These are phyloP conservation scores for Tiliacea citrago DNA, from an alignment of 2,888 invertebrate genomes.

Conservation along the genomic window DNA sequence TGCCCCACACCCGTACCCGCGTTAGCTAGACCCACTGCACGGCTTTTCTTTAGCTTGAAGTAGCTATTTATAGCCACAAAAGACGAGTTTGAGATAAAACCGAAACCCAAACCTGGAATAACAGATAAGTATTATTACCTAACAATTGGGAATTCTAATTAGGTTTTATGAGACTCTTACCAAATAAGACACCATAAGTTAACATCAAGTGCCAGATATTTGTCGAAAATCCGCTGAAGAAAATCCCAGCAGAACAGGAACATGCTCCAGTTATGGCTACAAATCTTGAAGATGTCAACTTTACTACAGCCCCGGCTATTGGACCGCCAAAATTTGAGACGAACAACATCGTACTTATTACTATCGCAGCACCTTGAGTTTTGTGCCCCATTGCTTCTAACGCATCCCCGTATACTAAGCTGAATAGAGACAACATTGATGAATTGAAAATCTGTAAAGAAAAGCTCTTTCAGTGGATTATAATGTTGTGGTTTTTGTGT, in stretches of 20 bases:
- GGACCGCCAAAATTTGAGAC: slow-evolving; percentile 92
- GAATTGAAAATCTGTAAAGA: slow-evolving; percentile 91
- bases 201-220: no score
- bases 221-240: no score
- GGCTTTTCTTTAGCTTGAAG: slow-evolving; percentile 92
- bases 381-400: slow-evolving; percentile 91
- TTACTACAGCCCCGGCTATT: slow-evolving; percentile 91
- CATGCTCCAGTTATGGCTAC: slow-evolving; percentile 76
- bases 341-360: slow-evolving; percentile 92
- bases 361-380: slow-evolving; percentile 92
- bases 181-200: no score
- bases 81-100: slow-evolving; percentile 93
- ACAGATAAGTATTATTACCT: slow-evolving; percentile 49
- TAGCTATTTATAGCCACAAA: slow-evolving; percentile 94
- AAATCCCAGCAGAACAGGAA: no score
- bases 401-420: slow-evolving; percentile 92
- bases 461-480: background rate
- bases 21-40: slow-evolving; percentile 94
- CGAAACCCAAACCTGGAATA: slow-evolving; percentile 92
- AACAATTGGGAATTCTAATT: slow-evolving; percentile 24
- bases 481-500: no score
- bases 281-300: slow-evolving; percentile 82
- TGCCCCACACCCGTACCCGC: slow-evolving; percentile 95
- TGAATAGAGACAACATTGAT: slow-evolving; percentile 91
- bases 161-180: no score